Evolutionary conservation across 2,888 invertebrate genomes (phyloP).

Genomic region (Eurois occulta): DNA sequence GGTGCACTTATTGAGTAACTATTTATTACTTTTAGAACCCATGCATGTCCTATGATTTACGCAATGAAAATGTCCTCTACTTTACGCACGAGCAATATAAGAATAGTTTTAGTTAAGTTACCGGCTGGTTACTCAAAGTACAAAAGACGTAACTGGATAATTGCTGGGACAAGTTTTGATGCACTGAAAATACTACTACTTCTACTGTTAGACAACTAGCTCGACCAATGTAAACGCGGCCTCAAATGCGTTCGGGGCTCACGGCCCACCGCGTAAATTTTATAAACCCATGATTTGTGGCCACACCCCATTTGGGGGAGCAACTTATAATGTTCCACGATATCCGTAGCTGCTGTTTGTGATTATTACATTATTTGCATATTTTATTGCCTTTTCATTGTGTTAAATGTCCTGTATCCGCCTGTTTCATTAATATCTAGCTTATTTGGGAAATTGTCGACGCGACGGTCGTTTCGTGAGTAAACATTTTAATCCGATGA

Average conservation of each 20-base stretch:
- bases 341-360: conserved; percentile 9
- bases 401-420: background rate
- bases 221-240: conserved; percentile 20
- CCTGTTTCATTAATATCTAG: background rate
- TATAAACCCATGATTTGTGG: conserved; percentile 70
- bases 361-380: conserved; percentile 22
- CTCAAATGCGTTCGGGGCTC: conserved; percentile 8
- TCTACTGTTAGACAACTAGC: background rate
- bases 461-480: background rate
- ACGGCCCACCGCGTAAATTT: conserved; percentile 49
- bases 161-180: background rate
- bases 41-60: conserved; percentile 5
- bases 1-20: background rate
- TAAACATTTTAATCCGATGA: background rate
- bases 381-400: background rate
- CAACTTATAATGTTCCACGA: conserved; percentile 28
- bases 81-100: background rate
- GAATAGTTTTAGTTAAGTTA: background rate
- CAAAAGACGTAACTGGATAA: background rate
- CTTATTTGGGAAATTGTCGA: background rate
- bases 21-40: conserved; percentile 2
- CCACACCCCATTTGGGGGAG: conserved; percentile 44
- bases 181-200: background rate
- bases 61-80: background rate
- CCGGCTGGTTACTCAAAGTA: background rate